Evolutionary conservation across 2,888 invertebrate species (phyloP).

Genomic region (Heteromyza rotundicornis): DNA sequence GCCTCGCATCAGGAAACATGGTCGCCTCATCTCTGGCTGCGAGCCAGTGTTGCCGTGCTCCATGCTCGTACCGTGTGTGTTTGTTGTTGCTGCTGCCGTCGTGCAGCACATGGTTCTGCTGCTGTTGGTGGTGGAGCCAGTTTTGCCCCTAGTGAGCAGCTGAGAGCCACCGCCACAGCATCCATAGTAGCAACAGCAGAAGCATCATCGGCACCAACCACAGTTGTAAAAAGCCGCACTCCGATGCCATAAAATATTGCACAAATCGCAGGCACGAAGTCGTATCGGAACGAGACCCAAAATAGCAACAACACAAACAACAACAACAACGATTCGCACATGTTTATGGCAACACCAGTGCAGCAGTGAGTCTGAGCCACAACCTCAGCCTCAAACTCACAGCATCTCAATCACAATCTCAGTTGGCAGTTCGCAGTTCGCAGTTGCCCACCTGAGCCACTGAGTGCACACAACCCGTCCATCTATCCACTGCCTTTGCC

Average conservation of each 20-base stretch:
- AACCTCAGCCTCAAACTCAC: conserved; percentile 21
- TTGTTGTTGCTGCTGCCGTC: conserved; percentile 30
- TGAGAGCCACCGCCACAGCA: conserved; percentile 33
- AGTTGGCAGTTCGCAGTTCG: no score
- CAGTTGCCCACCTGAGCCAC: conserved; percentile 9
- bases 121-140: conserved; percentile 18
- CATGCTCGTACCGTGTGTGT: conserved; percentile 28
- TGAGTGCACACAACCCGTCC: background rate
- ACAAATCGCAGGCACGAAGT: conserved; percentile 47
- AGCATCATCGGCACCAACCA: conserved; percentile 4
- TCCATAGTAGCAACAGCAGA: conserved; percentile 17
- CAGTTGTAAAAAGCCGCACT: conserved; percentile 9
- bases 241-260: conserved; percentile 47
- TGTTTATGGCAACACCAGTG: conserved; percentile 34
- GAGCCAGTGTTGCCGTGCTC: conserved; percentile 21
- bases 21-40: conserved; percentile 43
- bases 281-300: conserved; percentile 13
- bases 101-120: conserved; percentile 26
- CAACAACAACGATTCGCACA: conserved; percentile 36
- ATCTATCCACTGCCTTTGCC: no score
- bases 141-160: conserved; percentile 39
- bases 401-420: conserved; percentile 35
- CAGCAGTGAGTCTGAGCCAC: conserved; percentile 7
- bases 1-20: conserved; percentile 62
- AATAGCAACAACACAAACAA: conserved; percentile 32